Evolutionary conservation across 2,888 invertebrate genomes (phyloP).

Genomic region (Hirtodrosophila cameraria): DNA sequence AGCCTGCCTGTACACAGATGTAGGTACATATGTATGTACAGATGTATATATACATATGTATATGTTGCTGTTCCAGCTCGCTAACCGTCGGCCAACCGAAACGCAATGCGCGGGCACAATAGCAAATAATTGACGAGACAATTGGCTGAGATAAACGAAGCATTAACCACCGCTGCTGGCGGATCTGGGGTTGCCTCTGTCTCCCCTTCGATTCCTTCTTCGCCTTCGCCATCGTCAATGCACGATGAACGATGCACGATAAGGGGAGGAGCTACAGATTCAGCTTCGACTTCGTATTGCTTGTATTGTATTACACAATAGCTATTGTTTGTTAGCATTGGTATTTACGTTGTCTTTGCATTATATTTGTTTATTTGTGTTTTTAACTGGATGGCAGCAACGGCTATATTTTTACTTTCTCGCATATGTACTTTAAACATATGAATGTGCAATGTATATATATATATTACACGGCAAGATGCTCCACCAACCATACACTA

Average conservation of each 20-base stretch:
- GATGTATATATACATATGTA: slow-evolving; percentile 3
- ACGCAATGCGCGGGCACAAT: slow-evolving; percentile 57
- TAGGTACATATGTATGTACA: background rate
- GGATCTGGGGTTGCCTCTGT: slow-evolving; percentile 40
- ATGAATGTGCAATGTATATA: background rate
- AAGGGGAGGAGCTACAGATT: slow-evolving; percentile 68
- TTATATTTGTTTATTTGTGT: slow-evolving; percentile 64
- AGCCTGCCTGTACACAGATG: background rate
- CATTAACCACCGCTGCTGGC: slow-evolving; percentile 55
- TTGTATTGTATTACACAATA: slow-evolving; percentile 55
- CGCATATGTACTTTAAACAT: slow-evolving; percentile 8
- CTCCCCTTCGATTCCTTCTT: no score
- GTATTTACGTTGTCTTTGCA: slow-evolving; percentile 3
- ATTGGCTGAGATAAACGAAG: slow-evolving; percentile 72
- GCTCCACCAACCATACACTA: slow-evolving; percentile 28
- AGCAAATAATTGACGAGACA: slow-evolving; percentile 69
- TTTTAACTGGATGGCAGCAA: slow-evolving; percentile 35
- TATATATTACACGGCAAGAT: slow-evolving; percentile 14
- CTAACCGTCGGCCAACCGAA: slow-evolving; percentile 59
- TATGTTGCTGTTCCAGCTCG: slow-evolving; percentile 3
- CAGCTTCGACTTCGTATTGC: slow-evolving; percentile 21
- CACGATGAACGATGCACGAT: slow-evolving; percentile 32
- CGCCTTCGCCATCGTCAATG: no score
- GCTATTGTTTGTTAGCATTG: slow-evolving; percentile 30
- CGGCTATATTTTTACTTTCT: slow-evolving; percentile 37